phyloP scores from a whole-genome alignment of 2,113 vertebrate species.

The Centropristis striata region DNA sequence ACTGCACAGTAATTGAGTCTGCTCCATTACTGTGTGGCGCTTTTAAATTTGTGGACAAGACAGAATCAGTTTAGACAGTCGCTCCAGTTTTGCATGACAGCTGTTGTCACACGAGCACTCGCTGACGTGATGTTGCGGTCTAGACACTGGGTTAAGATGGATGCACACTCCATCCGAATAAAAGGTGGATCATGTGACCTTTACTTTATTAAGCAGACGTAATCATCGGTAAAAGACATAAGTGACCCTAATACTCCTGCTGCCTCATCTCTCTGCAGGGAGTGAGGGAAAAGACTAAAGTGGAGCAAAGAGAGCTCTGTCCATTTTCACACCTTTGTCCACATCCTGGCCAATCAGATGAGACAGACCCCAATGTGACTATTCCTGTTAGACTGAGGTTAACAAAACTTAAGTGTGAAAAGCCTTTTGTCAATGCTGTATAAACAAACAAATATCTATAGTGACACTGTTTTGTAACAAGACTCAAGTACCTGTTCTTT shows the following conservation, averaged over 20 bases:
- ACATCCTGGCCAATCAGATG: neutral
- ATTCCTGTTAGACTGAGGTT: neutral
- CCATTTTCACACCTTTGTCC: no score
- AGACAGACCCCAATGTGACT: neutral
- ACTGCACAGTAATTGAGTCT: no score
- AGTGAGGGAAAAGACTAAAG: neutral
- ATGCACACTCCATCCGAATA: neutral
- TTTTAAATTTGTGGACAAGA: no score
- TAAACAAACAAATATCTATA: neutral
- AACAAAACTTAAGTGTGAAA: constrained; percentile 35
- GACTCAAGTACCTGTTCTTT: constrained; percentile 90
- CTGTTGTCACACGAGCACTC: no score
- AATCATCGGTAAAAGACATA: neutral
- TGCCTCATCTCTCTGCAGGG: neutral
- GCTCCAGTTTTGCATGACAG: no score
- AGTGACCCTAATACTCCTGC: neutral
- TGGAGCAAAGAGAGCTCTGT: neutral
- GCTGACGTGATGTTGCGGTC: no score
- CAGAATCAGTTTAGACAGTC: no score
- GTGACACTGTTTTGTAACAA: neutral
- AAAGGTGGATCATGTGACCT: neutral
- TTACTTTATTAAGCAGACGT: neutral
- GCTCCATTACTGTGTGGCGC: no score
- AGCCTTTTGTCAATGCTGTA: neutral
- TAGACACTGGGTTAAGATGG: neutral